A percentile compares a stretch with the other conserved stretches of the same genome.
Evolutionary conservation across 35 echinoderm and acorn worm genomes (phyloP).

Genomic region (Diadema setosum): DNA sequence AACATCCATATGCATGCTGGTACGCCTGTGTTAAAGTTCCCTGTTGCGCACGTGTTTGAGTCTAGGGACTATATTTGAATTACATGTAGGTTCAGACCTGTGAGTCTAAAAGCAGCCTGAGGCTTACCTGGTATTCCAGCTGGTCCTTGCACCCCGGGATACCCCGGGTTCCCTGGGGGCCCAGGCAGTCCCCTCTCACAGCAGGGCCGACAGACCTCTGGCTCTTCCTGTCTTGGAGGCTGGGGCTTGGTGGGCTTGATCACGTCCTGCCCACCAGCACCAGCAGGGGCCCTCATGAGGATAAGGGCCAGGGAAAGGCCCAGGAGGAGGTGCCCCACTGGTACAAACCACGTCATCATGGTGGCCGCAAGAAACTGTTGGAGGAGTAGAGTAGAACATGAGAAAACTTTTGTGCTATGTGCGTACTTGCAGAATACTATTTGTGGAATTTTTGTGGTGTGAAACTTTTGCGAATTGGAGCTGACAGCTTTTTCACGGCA

Average conservation of each 20-base stretch:
- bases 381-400: not conserved
- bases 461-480: too few species aligned
- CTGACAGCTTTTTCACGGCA: too few species aligned
- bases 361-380: not conserved
- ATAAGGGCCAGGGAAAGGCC: not conserved
- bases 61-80: too few species aligned
- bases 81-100: not conserved
- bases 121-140: conserved; percentile 49
- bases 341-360: too few species aligned
- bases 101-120: not conserved
- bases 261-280: not conserved
- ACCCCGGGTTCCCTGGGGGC: conserved; percentile 20
- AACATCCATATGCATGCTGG: too few species aligned
- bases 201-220: not conserved
- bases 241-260: not conserved
- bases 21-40: too few species aligned
- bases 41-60: too few species aligned
- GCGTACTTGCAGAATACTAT: too few species aligned
- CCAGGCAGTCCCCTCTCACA: not conserved
- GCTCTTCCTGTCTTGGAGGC: not conserved
- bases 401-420: too few species aligned
- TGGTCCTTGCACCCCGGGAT: conserved; percentile 42
- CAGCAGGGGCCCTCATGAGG: not conserved
- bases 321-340: not conserved
- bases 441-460: too few species aligned